Evolutionary conservation across 2,113 vertebrate species (phyloP).

Genomic region (human (Homo sapiens)): DNA sequence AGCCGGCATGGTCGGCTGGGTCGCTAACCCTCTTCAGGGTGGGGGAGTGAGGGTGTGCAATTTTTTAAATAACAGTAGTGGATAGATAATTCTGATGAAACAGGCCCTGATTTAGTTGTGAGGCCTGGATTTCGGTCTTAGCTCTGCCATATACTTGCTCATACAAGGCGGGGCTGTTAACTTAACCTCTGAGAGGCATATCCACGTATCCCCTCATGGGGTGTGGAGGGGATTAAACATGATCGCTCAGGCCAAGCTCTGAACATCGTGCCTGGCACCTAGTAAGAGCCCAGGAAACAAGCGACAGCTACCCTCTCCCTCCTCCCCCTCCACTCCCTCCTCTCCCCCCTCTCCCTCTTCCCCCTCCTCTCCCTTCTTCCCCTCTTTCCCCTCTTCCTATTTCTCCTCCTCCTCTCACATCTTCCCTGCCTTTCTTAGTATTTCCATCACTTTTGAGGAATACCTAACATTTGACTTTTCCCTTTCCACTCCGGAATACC

Average conservation of each 20-base stretch:
- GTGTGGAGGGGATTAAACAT: not conserved
- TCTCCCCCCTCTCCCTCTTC: not conserved
- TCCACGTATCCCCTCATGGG: accelerated
- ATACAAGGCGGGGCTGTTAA: accelerated
- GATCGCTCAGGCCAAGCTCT: not conserved
- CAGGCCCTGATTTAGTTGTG: not conserved
- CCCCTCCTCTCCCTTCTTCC: not conserved
- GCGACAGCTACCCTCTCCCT: accelerated
- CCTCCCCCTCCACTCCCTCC: not conserved
- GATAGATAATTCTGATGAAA: conserved; percentile 48
- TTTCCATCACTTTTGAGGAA: not conserved
- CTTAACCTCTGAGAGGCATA: not conserved
- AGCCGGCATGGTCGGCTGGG: conserved; percentile 37
- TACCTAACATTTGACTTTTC: not conserved
- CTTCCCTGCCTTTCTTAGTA: not conserved
- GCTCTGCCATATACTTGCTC: not conserved
- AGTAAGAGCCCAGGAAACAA: not conserved
- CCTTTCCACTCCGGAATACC: not conserved
- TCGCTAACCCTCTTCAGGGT: conserved; percentile 52
- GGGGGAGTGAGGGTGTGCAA: not conserved
- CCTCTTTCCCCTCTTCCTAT: not conserved
- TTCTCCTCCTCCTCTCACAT: not conserved
- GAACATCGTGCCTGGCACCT: not conserved
- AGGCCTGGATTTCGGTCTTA: not conserved
- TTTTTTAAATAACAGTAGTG: not conserved